A percentile compares a stretch with the other conserved stretches of the same genome.
These are phyloP conservation scores for Oophaga pumilio DNA, from an alignment of 2,113 vertebrate species.

Conservation along the genomic window DNA sequence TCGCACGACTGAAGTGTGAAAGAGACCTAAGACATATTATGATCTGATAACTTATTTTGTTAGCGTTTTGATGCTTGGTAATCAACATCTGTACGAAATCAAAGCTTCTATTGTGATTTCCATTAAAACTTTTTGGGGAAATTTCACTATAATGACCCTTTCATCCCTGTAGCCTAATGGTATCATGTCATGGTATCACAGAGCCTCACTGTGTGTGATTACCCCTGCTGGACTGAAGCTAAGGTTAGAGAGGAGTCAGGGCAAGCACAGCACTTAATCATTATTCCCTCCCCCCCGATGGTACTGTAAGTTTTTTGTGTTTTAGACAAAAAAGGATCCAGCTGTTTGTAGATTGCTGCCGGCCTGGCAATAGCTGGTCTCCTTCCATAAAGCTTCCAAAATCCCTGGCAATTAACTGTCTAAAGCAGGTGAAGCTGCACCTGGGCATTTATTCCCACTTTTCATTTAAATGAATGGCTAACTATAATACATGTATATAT, in stretches of 20 bases:
- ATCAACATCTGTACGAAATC: slow-evolving; percentile 29
- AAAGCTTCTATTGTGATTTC: slow-evolving; percentile 26
- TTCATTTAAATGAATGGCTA: not conserved
- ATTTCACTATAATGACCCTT: not conserved
- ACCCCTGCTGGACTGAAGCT: not conserved
- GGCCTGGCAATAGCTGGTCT: not conserved
- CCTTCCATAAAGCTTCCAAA: not conserved
- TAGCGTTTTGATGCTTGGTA: slow-evolving; percentile 1
- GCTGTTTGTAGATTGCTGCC: not conserved
- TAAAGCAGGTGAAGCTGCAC: not conserved
- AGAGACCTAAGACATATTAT: slow-evolving; percentile 4
- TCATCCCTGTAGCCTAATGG: not conserved
- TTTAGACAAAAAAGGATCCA: not conserved
- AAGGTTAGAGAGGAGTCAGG: slow-evolving; percentile 32
- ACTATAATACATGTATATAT: not conserved
- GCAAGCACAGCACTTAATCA: slow-evolving; percentile 28
- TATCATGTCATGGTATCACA: not conserved
- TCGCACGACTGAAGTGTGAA: no score
- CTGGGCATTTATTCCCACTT: not conserved
- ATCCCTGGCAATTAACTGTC: not conserved
- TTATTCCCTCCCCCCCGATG: slow-evolving; percentile 1
- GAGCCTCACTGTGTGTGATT: slow-evolving; percentile 7
- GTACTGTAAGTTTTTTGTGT: not conserved
- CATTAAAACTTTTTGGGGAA: not conserved
- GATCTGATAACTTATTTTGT: slow-evolving; percentile 31